Base-by-base conservation (phyloP, 2,888 invertebrate genomes). In the Diplolepis rosae region DNA sequence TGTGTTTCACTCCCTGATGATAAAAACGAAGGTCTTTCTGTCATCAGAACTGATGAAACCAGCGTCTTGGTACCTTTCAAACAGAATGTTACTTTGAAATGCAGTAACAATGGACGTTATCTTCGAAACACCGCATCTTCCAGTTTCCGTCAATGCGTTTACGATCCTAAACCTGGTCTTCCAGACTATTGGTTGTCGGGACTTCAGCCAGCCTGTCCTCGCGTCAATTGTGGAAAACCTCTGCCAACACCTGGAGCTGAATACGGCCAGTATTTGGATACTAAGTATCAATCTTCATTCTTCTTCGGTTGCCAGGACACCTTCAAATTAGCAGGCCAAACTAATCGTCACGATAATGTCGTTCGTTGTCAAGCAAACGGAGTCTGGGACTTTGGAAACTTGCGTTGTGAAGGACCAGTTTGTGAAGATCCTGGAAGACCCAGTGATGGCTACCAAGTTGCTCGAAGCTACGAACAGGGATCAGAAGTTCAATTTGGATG, bases 251-350 rank as follows among this genome's bases (percentile, higher is more conserved):
- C 98, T 7, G 98, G 98, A 27, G 97, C 98, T 1, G 96, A 96
- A 87, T 98, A 98, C 83, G 97, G 97, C 1, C 94, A 95, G 88
- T 95, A 94, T 83, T 90, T 93, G 13, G 97, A 97, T 85, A 97
- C 97, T 0, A 94, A 94, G 89, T 97, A 94, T 85, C 96, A 97
- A 89, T 96, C 97, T 39, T 96, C 95, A 2, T 97, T 98, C 91
- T 97, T 95, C 91, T 98, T 98, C 86, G 97, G 97, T 39, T 98
- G 98, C 83, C 96, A 97, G 90, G 96, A 97, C 77, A 98, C 98
- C 0, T 98, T 98, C 86, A 96, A 96, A 85, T 90, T 97, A 15
- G 96, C 96, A 22, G 98, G 98, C 1, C 96, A 98, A 90, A 96
- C 97, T 1, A 95, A 94, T 77, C 94, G 95, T 81, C 95, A 97